Evolutionary conservation across 2,888 invertebrate genomes (phyloP), one percentile per base, ranked within the genome.

Genomic region (Steromphala cineraria): DNA sequence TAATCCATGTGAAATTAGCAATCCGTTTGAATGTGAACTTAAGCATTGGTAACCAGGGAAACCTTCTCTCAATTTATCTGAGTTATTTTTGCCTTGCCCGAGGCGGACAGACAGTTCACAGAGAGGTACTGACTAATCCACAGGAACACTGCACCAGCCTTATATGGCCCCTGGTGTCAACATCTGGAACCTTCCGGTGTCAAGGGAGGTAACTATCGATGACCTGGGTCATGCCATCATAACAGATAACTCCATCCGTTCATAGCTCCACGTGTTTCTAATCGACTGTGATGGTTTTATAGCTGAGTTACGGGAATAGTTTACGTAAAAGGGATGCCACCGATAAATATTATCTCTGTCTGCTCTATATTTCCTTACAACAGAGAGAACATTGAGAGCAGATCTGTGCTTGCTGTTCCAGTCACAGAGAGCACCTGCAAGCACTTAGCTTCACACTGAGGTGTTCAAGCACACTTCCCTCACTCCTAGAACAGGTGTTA

Each of bases 141-240:
- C 19, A 10, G 19, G 17, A 31, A 31, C 31, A 40, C n/a, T 36
- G 40, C 78, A 67, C 7, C 46, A 13, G 40, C 67, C 62, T 28
- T 78, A 67, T 62, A 78, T 46, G 67, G 67, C 31, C 52, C 78
- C 40, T 40, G 71, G 71, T 71, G 71, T 71, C 71, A 71, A 71
- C 71, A 62, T 62, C 71, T 71, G 71, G 36, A 71, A 71, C 19
- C 40, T 40, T 17, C 36, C n/a, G 17, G 40, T 71, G 71, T 71
- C 71, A 71, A 36, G 71, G 71, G 40, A 71, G 10, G 17, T 28
- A 62, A 62, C 62, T 62, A 24, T 24, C 13, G 28, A 24, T 62
- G 62, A 28, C 62, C 62, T 62, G 62, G 62, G 62, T 62, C 62
- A 62, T 46, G 13, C 46, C 46, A 46, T 28, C 17, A 28, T 62